These are phyloP conservation scores for Drosophila trichaetosa DNA, from an alignment of 2,888 invertebrate species.

Conservation along the genomic window DNA sequence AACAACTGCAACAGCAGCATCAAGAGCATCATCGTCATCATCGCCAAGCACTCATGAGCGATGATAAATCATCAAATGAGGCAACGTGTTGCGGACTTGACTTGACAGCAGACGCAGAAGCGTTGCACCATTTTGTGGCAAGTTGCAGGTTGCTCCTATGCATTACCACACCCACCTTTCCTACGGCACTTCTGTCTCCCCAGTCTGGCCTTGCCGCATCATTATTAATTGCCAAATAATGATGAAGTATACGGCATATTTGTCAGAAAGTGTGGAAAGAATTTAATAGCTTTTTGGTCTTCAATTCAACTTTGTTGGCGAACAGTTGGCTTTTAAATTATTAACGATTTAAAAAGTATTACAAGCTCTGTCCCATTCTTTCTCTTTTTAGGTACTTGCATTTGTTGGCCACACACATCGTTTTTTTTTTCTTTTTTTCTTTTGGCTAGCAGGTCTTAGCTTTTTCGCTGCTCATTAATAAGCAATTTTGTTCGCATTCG, in stretches of 20 bases:
- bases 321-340: not conserved
- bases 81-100: constrained; percentile 73
- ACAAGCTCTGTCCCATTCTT: not conserved
- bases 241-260: constrained; percentile 61
- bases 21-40: constrained; percentile 4
- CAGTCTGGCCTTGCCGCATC: constrained; percentile 36
- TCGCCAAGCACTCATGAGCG: constrained; percentile 53
- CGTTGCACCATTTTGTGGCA: constrained; percentile 52
- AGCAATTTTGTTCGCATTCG: constrained; percentile 36
- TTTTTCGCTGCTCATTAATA: constrained; percentile 45
- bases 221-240: constrained; percentile 80
- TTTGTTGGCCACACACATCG: constrained; percentile 23
- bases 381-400: constrained; percentile 35
- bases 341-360: not conserved
- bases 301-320: not conserved
- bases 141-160: constrained; percentile 34
- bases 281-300: not conserved
- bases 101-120: constrained; percentile 77
- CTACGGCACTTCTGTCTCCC: not conserved
- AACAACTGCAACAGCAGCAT: constrained; percentile 35
- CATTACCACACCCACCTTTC: constrained; percentile 12
- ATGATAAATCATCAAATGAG: constrained; percentile 70
- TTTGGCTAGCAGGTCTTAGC: constrained; percentile 10
- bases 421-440: too few relatives aligned
- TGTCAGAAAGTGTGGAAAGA: not conserved